phyloP scores from a whole-genome alignment of 2,797 vertebrate genomes.

The Poeciliopsis paucimaculata region DNA sequence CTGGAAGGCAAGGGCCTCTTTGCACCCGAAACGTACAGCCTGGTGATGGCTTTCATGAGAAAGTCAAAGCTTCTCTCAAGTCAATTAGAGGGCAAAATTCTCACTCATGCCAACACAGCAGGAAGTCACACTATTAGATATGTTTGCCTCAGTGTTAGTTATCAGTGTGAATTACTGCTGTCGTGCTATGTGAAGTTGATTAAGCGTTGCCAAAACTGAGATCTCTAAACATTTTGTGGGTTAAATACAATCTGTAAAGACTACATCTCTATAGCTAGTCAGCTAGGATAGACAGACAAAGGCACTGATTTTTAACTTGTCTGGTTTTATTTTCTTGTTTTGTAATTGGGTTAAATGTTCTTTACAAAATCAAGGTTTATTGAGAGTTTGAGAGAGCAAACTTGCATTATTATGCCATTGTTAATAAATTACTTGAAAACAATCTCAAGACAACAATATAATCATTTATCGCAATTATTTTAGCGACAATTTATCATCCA shows the following conservation, averaged over 20 bases:
- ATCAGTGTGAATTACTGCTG: neutral
- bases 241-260: neutral
- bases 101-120: neutral
- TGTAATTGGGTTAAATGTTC: too few relatives aligned
- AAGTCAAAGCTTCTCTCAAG: neutral
- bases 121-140: neutral
- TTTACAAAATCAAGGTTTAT: too few relatives aligned
- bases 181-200: neutral
- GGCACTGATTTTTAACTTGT: too few relatives aligned
- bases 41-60: neutral
- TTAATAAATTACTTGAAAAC: too few relatives aligned
- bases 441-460: too few relatives aligned
- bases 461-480: too few relatives aligned
- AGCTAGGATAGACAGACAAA: too few relatives aligned
- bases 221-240: neutral
- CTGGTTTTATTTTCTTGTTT: too few relatives aligned
- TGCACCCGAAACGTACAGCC: neutral
- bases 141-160: neutral
- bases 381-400: too few relatives aligned
- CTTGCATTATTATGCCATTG: too few relatives aligned
- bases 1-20: neutral
- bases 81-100: neutral
- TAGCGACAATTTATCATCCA: too few relatives aligned
- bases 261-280: too few relatives aligned
- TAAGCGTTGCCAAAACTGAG: neutral